phyloP scores from a whole-genome alignment of 1,140 invertebrate species.

The Agrypnia vestita region DNA sequence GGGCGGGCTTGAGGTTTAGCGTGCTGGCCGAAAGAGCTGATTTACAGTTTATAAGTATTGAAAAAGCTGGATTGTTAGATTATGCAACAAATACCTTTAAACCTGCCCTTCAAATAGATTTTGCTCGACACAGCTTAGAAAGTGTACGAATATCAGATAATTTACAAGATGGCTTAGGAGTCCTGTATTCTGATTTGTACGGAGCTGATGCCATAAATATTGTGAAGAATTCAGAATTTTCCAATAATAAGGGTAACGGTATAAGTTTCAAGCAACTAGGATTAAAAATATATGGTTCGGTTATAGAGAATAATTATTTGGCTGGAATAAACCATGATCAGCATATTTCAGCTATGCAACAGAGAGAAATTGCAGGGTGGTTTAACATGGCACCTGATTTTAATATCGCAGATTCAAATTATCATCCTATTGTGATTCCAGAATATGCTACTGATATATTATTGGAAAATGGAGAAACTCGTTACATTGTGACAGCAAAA shows the following conservation, averaged over 20 bases:
- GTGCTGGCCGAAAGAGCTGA: conserved; percentile 89
- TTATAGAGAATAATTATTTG: conserved; percentile 88
- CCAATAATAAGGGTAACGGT: conserved; percentile 89
- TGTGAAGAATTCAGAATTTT: conserved; percentile 91
- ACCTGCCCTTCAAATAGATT: conserved; percentile 96
- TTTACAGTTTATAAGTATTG: conserved; percentile 90
- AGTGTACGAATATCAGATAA: conserved; percentile 87
- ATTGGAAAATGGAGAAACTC: conserved; percentile 82
- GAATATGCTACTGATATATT: conserved; percentile 76
- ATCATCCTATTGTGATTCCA: conserved; percentile 81
- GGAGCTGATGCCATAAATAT: conserved; percentile 89
- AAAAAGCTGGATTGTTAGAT: conserved; percentile 95
- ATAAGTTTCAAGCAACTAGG: conserved; percentile 92
- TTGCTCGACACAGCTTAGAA: conserved; percentile 92
- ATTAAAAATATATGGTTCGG: conserved; percentile 82
- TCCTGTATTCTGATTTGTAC: conserved; percentile 92
- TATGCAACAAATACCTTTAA: conserved; percentile 93
- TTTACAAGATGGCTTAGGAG: conserved; percentile 89
- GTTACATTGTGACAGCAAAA: conserved; percentile 83
- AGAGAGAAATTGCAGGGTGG: conserved; percentile 95
- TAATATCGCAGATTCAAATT: conserved; percentile 79
- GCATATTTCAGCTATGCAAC: conserved; percentile 85
- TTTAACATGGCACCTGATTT: conserved; percentile 80
- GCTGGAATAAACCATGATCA: conserved; percentile 96
- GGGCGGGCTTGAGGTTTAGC: conserved; percentile 93